Conservation (phyloP, 2,888 invertebrate species). For the Andrena bicolor region DNA sequence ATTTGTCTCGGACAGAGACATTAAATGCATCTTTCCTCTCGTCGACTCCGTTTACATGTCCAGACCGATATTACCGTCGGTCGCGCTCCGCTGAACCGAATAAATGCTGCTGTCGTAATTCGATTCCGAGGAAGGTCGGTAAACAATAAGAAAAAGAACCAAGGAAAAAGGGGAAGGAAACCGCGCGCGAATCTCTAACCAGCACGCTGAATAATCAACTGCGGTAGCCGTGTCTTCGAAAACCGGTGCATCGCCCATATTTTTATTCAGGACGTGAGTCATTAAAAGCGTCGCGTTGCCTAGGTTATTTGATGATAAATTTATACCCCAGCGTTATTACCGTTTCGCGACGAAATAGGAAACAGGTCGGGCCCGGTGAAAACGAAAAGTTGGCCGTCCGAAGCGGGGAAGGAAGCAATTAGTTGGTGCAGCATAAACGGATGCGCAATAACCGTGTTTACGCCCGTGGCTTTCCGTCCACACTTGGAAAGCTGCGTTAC, state of each 20-base stretch:
- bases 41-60: conserved; percentile 52
- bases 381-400: neutral
- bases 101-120: conserved; percentile 69
- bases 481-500: conserved; percentile 12
- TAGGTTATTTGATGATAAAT: conserved; percentile 32
- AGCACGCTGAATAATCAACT: conserved; percentile 28
- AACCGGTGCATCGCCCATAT: conserved; percentile 35
- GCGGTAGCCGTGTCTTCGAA: conserved; percentile 13
- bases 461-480: neutral
- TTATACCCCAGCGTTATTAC: conserved; percentile 18
- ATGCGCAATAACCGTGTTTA: neutral
- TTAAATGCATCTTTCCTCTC: conserved; percentile 25
- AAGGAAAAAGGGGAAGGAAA: neutral
- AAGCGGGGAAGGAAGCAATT: conserved; percentile 17
- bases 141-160: conserved; percentile 40
- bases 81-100: conserved; percentile 71
- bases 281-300: conserved; percentile 42
- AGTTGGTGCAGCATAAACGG: neutral
- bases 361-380: neutral
- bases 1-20: neutral
- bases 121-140: conserved; percentile 59
- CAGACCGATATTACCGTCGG: conserved; percentile 63
- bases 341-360: neutral
- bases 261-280: conserved; percentile 31
- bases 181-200: neutral